Conservation (phyloP, 1,140 invertebrate genomes). For the Heliconius congener region DNA sequence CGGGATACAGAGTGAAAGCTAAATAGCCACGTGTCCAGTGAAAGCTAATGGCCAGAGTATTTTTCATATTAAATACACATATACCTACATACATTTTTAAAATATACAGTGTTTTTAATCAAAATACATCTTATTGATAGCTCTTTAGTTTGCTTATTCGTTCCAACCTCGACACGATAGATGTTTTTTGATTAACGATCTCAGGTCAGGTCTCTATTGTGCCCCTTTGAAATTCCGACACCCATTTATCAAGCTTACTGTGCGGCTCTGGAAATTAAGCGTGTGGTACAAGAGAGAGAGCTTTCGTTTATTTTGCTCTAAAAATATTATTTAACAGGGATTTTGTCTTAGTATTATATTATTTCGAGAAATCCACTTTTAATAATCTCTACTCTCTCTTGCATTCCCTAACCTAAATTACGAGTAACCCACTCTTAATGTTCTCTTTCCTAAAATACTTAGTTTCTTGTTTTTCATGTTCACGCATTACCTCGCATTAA, state of each 20-base stretch:
- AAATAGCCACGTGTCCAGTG: no score
- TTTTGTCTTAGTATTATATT: no score
- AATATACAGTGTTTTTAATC: neutral
- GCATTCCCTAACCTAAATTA: no score
- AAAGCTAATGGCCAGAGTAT: no score
- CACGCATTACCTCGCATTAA: no score
- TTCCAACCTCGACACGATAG: conserved; percentile 58
- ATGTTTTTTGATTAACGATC: conserved; percentile 75
- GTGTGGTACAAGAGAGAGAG: conserved; percentile 40
- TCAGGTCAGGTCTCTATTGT: conserved; percentile 73
- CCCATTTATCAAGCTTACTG: conserved; percentile 79
- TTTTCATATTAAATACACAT: no score
- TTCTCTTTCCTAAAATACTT: no score
- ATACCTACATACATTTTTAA: neutral
- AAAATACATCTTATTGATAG: conserved; percentile 3
- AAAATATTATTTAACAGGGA: neutral
- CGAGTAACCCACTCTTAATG: no score
- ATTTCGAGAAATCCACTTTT: no score
- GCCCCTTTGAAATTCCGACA: conserved; percentile 73
- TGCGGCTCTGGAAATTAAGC: conserved; percentile 69
- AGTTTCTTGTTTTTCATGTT: no score
- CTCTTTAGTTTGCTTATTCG: conserved; percentile 26
- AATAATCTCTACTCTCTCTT: no score
- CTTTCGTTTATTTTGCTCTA: neutral
- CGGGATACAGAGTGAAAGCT: no score